Base-by-base conservation (phyloP, 2,888 invertebrate genomes). In the Meandrusa payeni region DNA sequence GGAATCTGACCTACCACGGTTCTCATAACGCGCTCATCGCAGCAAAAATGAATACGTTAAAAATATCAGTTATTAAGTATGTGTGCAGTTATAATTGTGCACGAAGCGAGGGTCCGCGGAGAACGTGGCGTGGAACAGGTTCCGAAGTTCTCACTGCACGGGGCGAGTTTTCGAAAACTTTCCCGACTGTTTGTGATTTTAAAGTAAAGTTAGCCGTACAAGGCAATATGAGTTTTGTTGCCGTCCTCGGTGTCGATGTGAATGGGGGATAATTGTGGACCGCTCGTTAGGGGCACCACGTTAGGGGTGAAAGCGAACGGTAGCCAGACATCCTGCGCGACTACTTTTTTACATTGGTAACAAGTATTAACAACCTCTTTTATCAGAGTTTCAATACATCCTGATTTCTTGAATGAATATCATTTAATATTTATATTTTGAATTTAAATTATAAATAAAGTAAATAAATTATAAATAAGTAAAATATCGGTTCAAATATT, bases 81-180 rank as follows among this genome's bases (percentile, higher is more conserved):
- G 41, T 33, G 3, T 6, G 7, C 20, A 7, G 11, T 17, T 40
- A 31, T 11, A 22, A 40, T 24, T 17, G 15, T 31, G 23, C 6
- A 2, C 7, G 11, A 5, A 34, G 24, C 15, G 4, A 5, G 22
- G 19, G 19, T 13, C 12, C 24, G 26, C 15, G 5, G 11, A 27
- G 17, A 17, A 9, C 11, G 17, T 26, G 2, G 9, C 36, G 2
- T 5, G 33, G 26, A 27, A 6, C 34, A 33, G 7, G 41, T 27
- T 10, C n/a, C n/a, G 22, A 28, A 34, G 34, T 27, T 39, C 40
- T 17, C 33, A 12, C 37, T 23, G 11, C 19, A 26, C 47, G 54
- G 76, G 73, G 75, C 73, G 82, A 82, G 82, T 80, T 81, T 72
- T 77, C 71, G 72, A 71, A 79, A 85, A 83, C 81, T 83, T 83